phyloP scores from a whole-genome alignment of 2,888 invertebrate species.

The Drosophila mercatorum region DNA sequence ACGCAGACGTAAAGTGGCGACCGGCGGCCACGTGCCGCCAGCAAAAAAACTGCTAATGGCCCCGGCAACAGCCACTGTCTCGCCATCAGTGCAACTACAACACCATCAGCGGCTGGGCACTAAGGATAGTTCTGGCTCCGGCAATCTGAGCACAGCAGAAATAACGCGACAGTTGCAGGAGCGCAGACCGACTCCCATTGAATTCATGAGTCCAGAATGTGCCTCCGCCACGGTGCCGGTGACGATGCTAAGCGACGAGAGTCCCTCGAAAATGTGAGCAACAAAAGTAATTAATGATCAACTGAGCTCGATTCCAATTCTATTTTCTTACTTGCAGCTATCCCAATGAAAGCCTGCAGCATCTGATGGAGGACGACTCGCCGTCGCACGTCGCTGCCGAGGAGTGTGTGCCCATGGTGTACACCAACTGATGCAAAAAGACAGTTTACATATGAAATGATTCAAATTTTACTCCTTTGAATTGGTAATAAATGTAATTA shows the following conservation, averaged over 20 bases:
- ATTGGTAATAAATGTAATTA: conserved; percentile 83
- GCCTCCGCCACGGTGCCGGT: conserved; percentile 95
- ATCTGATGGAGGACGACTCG: conserved; percentile 90
- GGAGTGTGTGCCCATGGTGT: conserved; percentile 90
- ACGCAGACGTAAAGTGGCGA: conserved; percentile 73
- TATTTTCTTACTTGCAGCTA: conserved; percentile 86
- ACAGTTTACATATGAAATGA: conserved; percentile 13
- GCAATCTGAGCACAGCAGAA: conserved; percentile 96
- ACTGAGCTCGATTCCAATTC: background rate
- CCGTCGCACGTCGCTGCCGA: conserved; percentile 92
- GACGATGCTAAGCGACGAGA: conserved; percentile 97
- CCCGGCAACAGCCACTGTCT: conserved; percentile 71
- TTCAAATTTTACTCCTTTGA: conserved; percentile 29
- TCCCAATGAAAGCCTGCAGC: conserved; percentile 90
- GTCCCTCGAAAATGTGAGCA: conserved; percentile 91
- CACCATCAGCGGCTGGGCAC: conserved; percentile 32
- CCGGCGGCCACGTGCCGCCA: conserved; percentile 32
- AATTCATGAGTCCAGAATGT: conserved; percentile 91
- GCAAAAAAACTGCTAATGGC: conserved; percentile 77
- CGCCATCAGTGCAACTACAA: conserved; percentile 57
- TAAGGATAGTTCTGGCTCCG: conserved; percentile 88
- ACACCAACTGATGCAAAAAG: conserved; percentile 82
- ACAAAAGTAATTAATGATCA: background rate
- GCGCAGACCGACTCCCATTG: conserved; percentile 88
- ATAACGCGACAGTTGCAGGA: conserved; percentile 95